phyloP scores from a whole-genome alignment of 2,888 invertebrate genomes.

The Athrips mouffetella region DNA sequence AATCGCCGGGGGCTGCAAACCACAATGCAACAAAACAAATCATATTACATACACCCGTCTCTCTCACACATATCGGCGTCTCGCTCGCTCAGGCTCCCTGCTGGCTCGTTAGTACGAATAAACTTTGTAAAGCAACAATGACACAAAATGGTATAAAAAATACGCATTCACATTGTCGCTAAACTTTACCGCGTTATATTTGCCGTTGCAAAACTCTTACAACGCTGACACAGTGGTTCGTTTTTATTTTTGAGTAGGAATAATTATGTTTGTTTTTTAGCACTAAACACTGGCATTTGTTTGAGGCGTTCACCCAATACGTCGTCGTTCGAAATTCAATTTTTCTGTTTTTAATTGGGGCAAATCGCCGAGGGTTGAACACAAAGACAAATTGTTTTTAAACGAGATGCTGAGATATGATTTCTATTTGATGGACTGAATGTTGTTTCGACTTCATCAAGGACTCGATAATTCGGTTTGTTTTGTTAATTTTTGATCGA shows the following conservation, averaged over 20 bases:
- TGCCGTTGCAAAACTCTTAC: constrained; percentile 13
- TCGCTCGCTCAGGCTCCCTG: constrained; percentile 49
- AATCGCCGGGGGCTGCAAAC: constrained; percentile 35
- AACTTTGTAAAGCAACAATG: constrained; percentile 64
- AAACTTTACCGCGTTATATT: constrained; percentile 25
- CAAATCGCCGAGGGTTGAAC: constrained; percentile 36
- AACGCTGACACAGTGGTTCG: not conserved
- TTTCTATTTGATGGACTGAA: constrained; percentile 13
- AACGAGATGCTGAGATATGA: constrained; percentile 29
- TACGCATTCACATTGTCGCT: constrained; percentile 40
- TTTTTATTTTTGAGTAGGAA: not conserved
- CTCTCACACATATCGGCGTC: constrained; percentile 26
- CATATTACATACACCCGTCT: constrained; percentile 38
- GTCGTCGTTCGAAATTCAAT: constrained; percentile 61
- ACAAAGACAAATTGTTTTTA: constrained; percentile 40
- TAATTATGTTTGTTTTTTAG: constrained; percentile 24
- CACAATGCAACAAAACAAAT: constrained; percentile 58
- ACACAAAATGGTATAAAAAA: constrained; percentile 68
- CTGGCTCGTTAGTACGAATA: constrained; percentile 70
- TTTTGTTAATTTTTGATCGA: not conserved
- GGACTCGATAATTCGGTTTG: constrained; percentile 12
- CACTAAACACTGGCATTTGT: constrained; percentile 64
- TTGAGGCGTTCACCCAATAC: constrained; percentile 73
- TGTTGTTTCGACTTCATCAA: constrained; percentile 22
- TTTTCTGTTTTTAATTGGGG: constrained; percentile 70